Conservation (phyloP, 2,113 vertebrate species). For the Marcusenius ussheri region DNA sequence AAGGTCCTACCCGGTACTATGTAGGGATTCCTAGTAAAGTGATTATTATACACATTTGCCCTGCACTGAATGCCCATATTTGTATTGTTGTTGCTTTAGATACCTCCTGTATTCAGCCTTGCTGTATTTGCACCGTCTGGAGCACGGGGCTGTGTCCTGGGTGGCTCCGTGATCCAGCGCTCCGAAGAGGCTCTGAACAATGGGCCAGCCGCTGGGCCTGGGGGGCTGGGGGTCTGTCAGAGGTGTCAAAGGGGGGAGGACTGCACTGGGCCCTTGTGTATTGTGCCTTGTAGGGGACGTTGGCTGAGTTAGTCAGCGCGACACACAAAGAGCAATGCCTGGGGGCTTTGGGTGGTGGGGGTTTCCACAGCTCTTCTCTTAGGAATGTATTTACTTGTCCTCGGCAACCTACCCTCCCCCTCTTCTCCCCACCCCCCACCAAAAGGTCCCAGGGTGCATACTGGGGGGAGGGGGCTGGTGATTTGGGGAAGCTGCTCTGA, state of each 20-base stretch:
- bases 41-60: neutral
- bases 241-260: constrained; percentile 10
- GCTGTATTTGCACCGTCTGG: neutral
- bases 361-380: constrained; percentile 13
- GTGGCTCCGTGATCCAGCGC: neutral
- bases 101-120: neutral
- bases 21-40: neutral
- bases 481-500: constrained; percentile 10
- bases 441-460: neutral
- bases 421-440: neutral
- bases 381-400: constrained; percentile 18
- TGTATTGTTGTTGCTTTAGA: neutral
- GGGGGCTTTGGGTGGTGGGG: neutral
- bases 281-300: constrained; percentile 12
- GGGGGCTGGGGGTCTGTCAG: constrained; percentile 10
- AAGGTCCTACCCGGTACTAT: neutral
- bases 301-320: neutral
- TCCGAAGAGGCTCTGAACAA: constrained; percentile 2
- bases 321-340: constrained; percentile 10
- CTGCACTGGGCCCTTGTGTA: constrained; percentile 12
- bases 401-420: neutral
- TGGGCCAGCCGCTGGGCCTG: neutral
- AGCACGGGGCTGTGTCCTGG: neutral
- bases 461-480: neutral
- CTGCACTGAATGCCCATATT: neutral